Evolutionary conservation across 2,888 invertebrate genomes (phyloP), one percentile per base, ranked within the genome.

Genomic region (Sphaerophoria rueppellii): DNA sequence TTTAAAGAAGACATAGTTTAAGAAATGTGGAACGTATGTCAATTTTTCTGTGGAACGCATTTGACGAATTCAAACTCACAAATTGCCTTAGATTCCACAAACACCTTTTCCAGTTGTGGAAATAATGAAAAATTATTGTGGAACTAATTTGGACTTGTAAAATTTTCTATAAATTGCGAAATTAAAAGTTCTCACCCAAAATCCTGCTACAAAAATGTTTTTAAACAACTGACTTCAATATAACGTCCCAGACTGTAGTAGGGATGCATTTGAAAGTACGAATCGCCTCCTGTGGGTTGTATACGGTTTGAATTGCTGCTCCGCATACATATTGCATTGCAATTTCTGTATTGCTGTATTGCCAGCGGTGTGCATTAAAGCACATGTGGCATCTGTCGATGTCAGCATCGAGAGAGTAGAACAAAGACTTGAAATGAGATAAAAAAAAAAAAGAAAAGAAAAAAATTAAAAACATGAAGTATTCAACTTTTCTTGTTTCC

Each of bases 361-460:
- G 75, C 65, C 50, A 65, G 50, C 16, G 65, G 75, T 67, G 75
- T 67, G 63, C 63, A 71, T 48, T 61, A 55, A 70, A 48, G 72
- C 67, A 67, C 76, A 81, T 81, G 71, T 81, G 81, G 71, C 76
- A 76, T 76, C 81, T 75, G 70, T 75, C 76, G 76, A 76, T 81
- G 76, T 72, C 76, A 76, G 67, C 1, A 76, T 46, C 37, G 34
- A 54, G 37, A 9, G 43, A 43, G 43, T 24, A 5, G 40, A 37
- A 54, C 52, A 67, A 67, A 54, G 40, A 37, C 6, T 65, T 6
- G 16, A 24, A 60, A 58, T 58, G 9, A 34, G 24, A 24, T 24
- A 24, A 24, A 43, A 11, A 43, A 43, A 43, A 43, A 6, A 9
- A 43, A 43, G 12, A 43, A 52, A 63, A 67, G 32, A 12, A 61